Base-by-base conservation (phyloP, 2,888 invertebrate species). In the Drosophila mimetica region DNA sequence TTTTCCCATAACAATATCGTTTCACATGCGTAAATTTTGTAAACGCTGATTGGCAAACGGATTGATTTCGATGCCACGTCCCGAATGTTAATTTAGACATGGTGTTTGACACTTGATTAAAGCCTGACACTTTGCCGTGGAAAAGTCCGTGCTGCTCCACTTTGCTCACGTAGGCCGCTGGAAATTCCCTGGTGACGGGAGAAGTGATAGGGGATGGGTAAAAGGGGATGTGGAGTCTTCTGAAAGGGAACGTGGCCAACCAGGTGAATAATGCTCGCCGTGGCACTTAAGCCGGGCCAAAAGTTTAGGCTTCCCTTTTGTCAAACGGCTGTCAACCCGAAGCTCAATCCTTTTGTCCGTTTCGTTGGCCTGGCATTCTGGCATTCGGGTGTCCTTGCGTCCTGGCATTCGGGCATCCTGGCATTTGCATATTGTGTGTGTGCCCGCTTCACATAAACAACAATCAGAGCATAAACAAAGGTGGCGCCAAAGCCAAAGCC, bases 341-440 rank as follows among this genome's bases (percentile, higher is more conserved):
- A 54, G 73, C 73, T 28, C 53, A 70, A 70, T 70, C 75, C 75
- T 74, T 74, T 74, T 74, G 74, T 74, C 74, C 75, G 65, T 54
- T 75, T 58, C 61, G 60, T 52, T 65, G 53, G 46, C 42, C 47
- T 65, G 50, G 11, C 41, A 41, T 41, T 41, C 25, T 44, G 46
- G 28, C 28, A 44, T 25, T 44, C 30, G 20, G 44, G 14, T 14
- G 32, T 42, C 53, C 22, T 36, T 25, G 53, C 14, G 22, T 53
- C 16, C 36, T 44, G 25, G 22, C 41, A 51, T 42, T 14, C 22
- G 51, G 42, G 37, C 57, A 55, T 67, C 25, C 46, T 41, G 42
- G 41, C 53, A 72, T 60, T 71, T 72, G 67, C 71, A 64, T 74
- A 55, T 58, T 59, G 22, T 63, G 75, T 60, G 28, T 57, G 41